Conservation (phyloP, 2,888 invertebrate species). For the Trissolcus japonicus region DNA sequence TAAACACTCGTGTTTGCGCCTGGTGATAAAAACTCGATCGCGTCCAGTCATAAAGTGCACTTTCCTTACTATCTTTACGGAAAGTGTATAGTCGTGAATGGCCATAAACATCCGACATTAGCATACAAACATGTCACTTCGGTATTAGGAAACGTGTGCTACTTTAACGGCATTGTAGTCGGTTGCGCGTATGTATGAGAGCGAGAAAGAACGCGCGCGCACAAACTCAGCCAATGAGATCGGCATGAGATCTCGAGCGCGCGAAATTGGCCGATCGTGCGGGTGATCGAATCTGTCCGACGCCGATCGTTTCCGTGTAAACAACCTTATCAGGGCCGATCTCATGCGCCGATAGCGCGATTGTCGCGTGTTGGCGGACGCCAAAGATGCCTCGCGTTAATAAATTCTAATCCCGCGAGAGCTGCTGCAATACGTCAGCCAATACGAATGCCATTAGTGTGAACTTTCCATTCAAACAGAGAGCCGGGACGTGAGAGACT, state of each 20-base stretch:
- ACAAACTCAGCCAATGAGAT: not conserved
- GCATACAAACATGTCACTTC: conserved; percentile 48
- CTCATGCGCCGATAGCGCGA: conserved; percentile 55
- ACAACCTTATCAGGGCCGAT: conserved; percentile 55
- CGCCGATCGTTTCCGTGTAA: conserved; percentile 59
- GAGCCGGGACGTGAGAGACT: conserved; percentile 57
- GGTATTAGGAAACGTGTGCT: conserved; percentile 53
- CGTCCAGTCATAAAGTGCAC: conserved; percentile 31
- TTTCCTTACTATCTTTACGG: conserved; percentile 40
- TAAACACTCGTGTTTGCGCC: conserved; percentile 24
- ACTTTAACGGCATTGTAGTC: conserved; percentile 50
- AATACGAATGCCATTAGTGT: conserved; percentile 70
- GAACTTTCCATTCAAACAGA: conserved; percentile 70
- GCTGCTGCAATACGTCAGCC: conserved; percentile 60
- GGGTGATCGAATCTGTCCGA: conserved; percentile 55
- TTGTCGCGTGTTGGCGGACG: conserved; percentile 51
- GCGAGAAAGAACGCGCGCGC: not conserved
- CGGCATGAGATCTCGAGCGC: conserved; percentile 28
- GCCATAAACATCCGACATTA: conserved; percentile 43
- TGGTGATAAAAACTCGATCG: conserved; percentile 17
- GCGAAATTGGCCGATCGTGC: conserved; percentile 57
- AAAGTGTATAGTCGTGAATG: conserved; percentile 30
- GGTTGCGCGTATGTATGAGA: conserved; percentile 35
- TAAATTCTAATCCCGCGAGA: conserved; percentile 68
- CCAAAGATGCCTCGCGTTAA: conserved; percentile 67